Base-by-base conservation (phyloP, 2,797 vertebrate genomes). In the Manis crassicaudata region DNA sequence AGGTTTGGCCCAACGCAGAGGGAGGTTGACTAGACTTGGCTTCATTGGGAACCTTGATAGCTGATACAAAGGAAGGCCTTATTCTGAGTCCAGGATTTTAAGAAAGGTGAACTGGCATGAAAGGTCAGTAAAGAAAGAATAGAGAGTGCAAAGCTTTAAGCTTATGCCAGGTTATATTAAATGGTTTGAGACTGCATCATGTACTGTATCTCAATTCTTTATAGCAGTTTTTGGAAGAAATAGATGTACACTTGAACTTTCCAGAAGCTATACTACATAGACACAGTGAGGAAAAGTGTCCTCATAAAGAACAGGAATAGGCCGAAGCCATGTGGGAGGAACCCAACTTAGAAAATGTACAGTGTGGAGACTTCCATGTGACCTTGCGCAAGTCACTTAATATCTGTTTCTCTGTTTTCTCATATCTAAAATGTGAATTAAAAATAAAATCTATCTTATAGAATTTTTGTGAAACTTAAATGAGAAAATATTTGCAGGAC, bases 1-100 rank as follows among this genome's bases (percentile, higher is more conserved):
- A 54, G n/a, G 35, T 93, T 12, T 96, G 92, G 83, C 67, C 54
- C 56, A 72, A 60, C 67, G 73, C 65, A 4, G 40, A 93, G 14
- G 54, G 52, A 76, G 94, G 79, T 3, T 54, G 63, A 58, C 11
- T 73, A 56, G 58, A 81, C 37, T 73, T 94, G 94, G 56, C 70
- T 77, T 76, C 68, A 40, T 81, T 83, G 75, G 76, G 27, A 52
- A 84, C 94, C 82, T 82, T 92, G 70, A 88, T 54, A 77, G 37
- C 56, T 11, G 14, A 91, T 46, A 96, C 90, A 95, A 93, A 96
- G 82, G 56, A 92, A 70, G 58, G 46, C 52, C 63, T 96, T 94
- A 79, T 92, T 8, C 68, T 13, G 40, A 68, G 40, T 58, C 58
- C 68, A 73, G 56, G 65, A 92, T 68, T 94, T 92, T 68, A 56